A percentile compares a stretch with the other conserved stretches of the same genome.
Evolutionary conservation across 2,888 invertebrate species (phyloP).

Genomic region (Saturnia pavonia): DNA sequence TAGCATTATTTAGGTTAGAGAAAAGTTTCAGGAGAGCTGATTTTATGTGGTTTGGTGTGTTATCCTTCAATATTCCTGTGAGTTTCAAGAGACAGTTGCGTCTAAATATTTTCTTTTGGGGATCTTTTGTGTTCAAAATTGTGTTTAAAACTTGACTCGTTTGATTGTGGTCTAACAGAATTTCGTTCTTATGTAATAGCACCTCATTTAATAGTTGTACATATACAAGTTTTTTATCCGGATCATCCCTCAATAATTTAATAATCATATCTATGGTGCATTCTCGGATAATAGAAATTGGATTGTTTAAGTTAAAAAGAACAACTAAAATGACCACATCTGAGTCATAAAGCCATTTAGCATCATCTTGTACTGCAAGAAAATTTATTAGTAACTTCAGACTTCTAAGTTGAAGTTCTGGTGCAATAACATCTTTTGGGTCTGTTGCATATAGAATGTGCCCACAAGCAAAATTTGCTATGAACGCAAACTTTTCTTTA

Average conservation of each 20-base stretch:
- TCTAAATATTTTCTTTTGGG: constrained; percentile 64
- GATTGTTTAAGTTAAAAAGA: constrained; percentile 80
- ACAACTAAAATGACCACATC: constrained; percentile 78
- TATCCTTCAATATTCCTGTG: constrained; percentile 56
- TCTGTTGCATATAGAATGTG: constrained; percentile 69
- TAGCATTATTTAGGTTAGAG: constrained; percentile 66
- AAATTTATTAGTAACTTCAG: constrained; percentile 67
- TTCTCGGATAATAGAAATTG: constrained; percentile 78
- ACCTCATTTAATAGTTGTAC: constrained; percentile 73
- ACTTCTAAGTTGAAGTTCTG: constrained; percentile 77
- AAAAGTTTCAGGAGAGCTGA: constrained; percentile 74
- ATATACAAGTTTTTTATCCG: constrained; percentile 62
- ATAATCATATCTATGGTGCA: constrained; percentile 79
- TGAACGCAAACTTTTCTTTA: constrained; percentile 77
- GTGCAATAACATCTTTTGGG: constrained; percentile 68
- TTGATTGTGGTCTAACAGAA: constrained; percentile 85
- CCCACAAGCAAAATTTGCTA: constrained; percentile 80
- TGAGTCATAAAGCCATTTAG: constrained; percentile 65
- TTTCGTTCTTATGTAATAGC: constrained; percentile 78
- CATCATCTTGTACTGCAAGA: constrained; percentile 47
- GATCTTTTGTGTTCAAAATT: constrained; percentile 79
- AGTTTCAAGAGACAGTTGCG: constrained; percentile 64
- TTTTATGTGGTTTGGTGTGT: constrained; percentile 71
- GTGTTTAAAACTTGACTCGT: constrained; percentile 83
- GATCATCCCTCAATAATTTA: constrained; percentile 51